Evolutionary conservation across 2,797 vertebrate species (phyloP).

Genomic region (Ciconia nigra): DNA sequence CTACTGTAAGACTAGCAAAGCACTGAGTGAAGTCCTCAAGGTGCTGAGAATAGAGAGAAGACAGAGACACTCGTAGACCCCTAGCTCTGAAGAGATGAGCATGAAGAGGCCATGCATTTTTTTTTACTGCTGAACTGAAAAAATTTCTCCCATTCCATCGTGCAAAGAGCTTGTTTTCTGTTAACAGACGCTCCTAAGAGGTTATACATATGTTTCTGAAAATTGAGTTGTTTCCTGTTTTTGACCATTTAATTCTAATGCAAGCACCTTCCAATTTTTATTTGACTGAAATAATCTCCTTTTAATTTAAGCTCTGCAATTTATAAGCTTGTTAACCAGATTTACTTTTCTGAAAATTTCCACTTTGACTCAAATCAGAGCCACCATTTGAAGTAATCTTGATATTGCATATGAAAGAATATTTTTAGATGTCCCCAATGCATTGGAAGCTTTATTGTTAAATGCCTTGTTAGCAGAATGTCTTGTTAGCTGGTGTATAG

Average conservation of each 20-base stretch:
- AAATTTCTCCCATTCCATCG: not conserved
- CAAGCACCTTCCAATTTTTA: not conserved
- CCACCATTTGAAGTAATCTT: not conserved
- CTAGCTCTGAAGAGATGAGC: not conserved
- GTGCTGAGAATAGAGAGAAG: not conserved
- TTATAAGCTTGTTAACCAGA: not conserved
- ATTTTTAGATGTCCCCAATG: not conserved
- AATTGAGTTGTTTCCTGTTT: not conserved
- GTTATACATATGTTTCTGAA: not conserved
- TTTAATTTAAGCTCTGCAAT: not conserved
- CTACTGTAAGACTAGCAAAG: not conserved
- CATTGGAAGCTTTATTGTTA: not conserved
- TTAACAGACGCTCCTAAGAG: not conserved
- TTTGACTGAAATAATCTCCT: not conserved
- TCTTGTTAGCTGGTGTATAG: not conserved
- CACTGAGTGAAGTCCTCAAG: not conserved
- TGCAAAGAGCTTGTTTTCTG: not conserved
- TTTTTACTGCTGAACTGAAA: not conserved
- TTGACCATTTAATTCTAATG: not conserved
- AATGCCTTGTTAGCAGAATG: not conserved
- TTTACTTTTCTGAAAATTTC: not conserved
- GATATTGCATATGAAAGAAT: not conserved
- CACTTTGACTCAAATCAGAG: not conserved
- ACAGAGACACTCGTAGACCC: not conserved
- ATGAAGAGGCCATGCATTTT: not conserved